Base-by-base conservation (phyloP, 2,113 vertebrate genomes). In the Microtus richardsoni region DNA sequence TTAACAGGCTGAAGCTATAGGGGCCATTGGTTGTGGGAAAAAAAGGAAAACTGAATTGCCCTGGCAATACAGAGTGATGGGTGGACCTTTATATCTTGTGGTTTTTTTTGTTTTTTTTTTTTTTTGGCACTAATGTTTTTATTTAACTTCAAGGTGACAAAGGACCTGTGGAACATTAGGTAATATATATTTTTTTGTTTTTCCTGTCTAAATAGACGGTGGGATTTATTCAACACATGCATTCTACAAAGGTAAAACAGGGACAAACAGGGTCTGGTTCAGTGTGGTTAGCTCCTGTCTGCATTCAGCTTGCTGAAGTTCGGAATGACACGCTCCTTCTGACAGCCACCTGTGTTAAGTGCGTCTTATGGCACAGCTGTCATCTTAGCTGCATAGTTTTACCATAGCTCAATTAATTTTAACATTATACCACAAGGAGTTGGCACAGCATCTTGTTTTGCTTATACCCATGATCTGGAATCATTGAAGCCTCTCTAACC, bases 121-220 rank as follows among this genome's bases (percentile, higher is more conserved):
- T 44, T 44, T 44, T 44, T 44, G 41, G 41, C 4, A 4, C 41
- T 44, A 44, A 44, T 44, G 41, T 44, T 44, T 44, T 44, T 44
- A 44, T 44, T 44, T 44, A 44, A 44, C 41, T 44, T 44, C 41
- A 44, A 44, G 41, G 41, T 44, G 41, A 44, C 41, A 44, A 44
- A 44, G 41, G 41, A 44, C 41, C 41, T 44, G 41, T 44, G 41
- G 41, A 44, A 44, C 41, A 44, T 44, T 44, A 44, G 41, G 41
- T 44, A 4, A 44, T 44, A 44, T 44, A 44, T 44, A 44, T 44
- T 4, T 44, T 1, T 44, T 93, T 97, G 88, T 95, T 88, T 98
- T 98, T 97, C 96, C 96, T 80, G 93, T 98, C 97, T 91, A 98
- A 98, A 98, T 84, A 97, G 97, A 93, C 92, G 97, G 96, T 95